Conservation (phyloP, 1,140 invertebrate species). For the Branchinecta lindahli region DNA sequence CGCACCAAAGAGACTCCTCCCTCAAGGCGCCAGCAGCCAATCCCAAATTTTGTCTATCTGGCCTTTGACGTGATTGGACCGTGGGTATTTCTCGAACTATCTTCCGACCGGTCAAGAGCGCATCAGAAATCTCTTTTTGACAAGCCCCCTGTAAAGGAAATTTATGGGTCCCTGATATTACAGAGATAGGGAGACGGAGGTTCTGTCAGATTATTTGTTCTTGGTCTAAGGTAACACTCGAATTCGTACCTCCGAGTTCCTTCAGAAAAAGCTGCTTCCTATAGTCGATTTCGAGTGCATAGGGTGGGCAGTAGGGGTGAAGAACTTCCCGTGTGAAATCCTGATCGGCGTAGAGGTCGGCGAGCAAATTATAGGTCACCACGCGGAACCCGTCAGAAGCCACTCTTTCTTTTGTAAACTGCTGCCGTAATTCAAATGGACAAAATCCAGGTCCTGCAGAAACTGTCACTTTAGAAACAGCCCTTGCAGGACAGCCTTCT, state of each 20-base stretch:
- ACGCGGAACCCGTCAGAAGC: constrained; percentile 52
- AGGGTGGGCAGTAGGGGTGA: constrained; percentile 60
- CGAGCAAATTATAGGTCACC: constrained; percentile 73
- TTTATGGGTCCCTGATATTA: no score
- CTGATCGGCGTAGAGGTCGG: constrained; percentile 69
- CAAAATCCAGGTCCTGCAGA: constrained; percentile 54
- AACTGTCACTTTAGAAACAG: constrained; percentile 39
- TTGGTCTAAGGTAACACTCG: no score
- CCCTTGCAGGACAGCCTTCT: constrained; percentile 41
- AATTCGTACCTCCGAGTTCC: constrained; percentile 52
- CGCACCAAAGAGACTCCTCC: no score
- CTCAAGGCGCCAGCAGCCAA: no score
- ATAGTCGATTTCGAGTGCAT: constrained; percentile 65
- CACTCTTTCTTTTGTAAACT: constrained; percentile 44
- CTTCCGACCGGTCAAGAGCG: no score
- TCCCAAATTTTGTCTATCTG: no score
- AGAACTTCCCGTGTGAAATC: constrained; percentile 51
- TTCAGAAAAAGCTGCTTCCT: constrained; percentile 65
- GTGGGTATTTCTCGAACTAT: no score
- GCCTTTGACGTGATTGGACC: no score
- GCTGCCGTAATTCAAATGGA: constrained; percentile 62
- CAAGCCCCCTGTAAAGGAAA: no score
- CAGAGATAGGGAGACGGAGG: no score
- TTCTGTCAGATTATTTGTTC: no score
- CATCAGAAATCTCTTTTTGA: no score